phyloP scores from a whole-genome alignment of 2,113 vertebrate genomes.

The Emydocephalus ijimae region DNA sequence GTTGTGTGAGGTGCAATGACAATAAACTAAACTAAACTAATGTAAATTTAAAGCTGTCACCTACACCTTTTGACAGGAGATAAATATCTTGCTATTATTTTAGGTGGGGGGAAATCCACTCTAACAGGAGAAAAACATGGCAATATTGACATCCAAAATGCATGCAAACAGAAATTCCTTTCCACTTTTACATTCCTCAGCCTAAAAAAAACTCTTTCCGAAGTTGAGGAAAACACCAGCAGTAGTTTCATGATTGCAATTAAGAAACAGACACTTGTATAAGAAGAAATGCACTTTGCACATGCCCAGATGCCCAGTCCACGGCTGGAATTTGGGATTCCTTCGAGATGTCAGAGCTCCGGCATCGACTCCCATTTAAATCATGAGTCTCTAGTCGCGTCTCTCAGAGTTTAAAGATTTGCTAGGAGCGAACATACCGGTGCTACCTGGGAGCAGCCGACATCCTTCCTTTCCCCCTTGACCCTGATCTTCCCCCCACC shows the following conservation, averaged over 20 bases:
- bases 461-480: no score
- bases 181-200: background rate
- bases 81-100: slow-evolving; percentile 1
- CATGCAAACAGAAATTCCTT: background rate
- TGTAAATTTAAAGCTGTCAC: background rate
- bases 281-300: background rate
- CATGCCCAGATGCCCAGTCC: background rate
- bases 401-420: no score
- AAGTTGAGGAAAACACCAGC: background rate
- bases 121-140: background rate
- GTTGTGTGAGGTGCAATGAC: no score
- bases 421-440: no score
- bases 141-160: background rate
- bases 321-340: background rate
- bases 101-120: background rate
- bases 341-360: no score
- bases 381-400: no score
- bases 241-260: background rate
- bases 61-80: background rate
- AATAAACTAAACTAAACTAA: no score
- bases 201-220: background rate
- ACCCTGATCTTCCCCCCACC: no score
- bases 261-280: background rate
- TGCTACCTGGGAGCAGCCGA: no score
- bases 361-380: no score